Evolutionary conservation across 2,113 vertebrate species (phyloP), one percentile per base, ranked within the genome.

Genomic region (Otolemur garnettii): DNA sequence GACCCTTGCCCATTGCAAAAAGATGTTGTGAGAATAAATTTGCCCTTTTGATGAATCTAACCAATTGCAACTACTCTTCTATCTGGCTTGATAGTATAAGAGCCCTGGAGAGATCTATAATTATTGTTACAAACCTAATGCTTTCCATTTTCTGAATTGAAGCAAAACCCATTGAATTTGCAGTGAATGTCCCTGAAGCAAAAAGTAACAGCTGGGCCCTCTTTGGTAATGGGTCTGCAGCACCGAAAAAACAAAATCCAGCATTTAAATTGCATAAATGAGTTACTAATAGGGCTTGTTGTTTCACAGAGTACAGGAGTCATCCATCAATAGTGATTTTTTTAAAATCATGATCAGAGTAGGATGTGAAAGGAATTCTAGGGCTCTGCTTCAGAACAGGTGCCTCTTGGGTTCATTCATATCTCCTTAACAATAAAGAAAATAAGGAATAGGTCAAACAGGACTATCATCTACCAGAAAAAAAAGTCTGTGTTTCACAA

Each of bases 141-240:
- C 72, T 94, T 94, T 89, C 68, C 30, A 85, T 81, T 96, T 97
- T 96, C 82, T 95, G 94, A 96, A 95, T 92, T 95, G 82, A 97
- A 86, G 50, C 80, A 96, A 96, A 95, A 72, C n/a, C 60, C 68
- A 94, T 91, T 95, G 95, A 96, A 88, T 97, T 96, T 81, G 14
- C 30, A 90, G 33, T 93, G 66, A 96, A 94, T 86, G 60, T 92
- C 86, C 94, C 93, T 93, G 81, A 96, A 96, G 90, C 92, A 94
- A 96, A 95, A 87, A 80, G 60, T 95, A 94, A 97, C 93, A 96
- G 78, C 93, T 96, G 95, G 81, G 28, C n/a, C 42, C 95, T 94
- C 64, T 95, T 95, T 91, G 57, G n/a, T 81, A 92, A 96, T 94
- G 62, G 91, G 57, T 95, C 85, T 96, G 38, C 26, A 72, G 57